These are phyloP conservation scores for Actinopyga echinites DNA, from an alignment of 53 echinoderm and acorn worm genomes.

Conservation along the genomic window DNA sequence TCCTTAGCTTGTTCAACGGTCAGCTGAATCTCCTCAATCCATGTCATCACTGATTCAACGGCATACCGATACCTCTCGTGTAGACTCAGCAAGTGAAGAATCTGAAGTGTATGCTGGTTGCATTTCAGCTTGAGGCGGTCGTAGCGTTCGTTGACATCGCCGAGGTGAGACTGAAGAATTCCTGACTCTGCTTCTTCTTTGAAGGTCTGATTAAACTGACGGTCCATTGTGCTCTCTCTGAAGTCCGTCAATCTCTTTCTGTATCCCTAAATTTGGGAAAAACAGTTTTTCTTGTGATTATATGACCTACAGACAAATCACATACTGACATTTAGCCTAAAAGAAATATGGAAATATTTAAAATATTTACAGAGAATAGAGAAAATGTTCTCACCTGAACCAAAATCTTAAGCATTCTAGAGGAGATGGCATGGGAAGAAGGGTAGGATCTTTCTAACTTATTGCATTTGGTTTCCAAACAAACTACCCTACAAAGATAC, in stretches of 20 bases:
- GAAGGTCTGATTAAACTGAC: slow-evolving; percentile 80
- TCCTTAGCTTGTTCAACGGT: slow-evolving; percentile 54
- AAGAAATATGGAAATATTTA: not conserved
- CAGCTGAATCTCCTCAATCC: slow-evolving; percentile 83
- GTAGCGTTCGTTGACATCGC: slow-evolving; percentile 88
- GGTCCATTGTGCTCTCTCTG: slow-evolving; percentile 73
- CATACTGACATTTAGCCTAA: not conserved
- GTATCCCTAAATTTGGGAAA: slow-evolving; percentile 55
- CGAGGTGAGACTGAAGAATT: slow-evolving; percentile 75
- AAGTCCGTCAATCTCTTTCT: slow-evolving; percentile 73
- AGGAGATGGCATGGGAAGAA: no score
- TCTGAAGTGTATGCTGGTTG: slow-evolving; percentile 84
- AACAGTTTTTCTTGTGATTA: not conserved
- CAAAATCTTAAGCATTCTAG: not conserved
- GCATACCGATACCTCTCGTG: slow-evolving; percentile 85
- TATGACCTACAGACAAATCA: not conserved
- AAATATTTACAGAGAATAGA: no score
- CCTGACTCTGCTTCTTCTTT: slow-evolving; percentile 75
- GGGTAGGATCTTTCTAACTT: no score
- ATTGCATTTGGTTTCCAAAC: no score
- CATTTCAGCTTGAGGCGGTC: slow-evolving; percentile 80
- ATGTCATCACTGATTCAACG: slow-evolving; percentile 71
- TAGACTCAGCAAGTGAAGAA: slow-evolving; percentile 73
- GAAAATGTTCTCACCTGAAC: no score
- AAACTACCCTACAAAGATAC: no score